Base-by-base conservation (phyloP, 2,113 vertebrate genomes). In the Hippocampus abdominalis region DNA sequence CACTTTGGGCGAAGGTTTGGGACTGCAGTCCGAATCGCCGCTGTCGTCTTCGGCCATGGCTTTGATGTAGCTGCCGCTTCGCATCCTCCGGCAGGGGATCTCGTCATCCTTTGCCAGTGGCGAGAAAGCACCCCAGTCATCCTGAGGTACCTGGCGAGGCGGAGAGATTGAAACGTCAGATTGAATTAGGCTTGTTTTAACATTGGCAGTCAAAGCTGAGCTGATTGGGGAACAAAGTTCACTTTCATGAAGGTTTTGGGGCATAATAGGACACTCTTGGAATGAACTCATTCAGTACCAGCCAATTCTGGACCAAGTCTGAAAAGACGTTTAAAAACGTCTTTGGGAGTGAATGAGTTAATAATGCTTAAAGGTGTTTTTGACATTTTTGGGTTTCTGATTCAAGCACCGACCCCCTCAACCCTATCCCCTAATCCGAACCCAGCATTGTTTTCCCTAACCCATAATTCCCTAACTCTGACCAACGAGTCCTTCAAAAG, bases 21-120 rank as follows among this genome's bases (percentile, higher is more conserved):
- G 95, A 86, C 95, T 96, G 85, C 91, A 92, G 87, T 94, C 96
- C 0, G 95, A 97, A 81, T 98, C 96, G 29, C 95, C 96, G 0
- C 95, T 96, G 67, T 97, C 95, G 0, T 96, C 95, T 59, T 99
- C 96, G 3, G 95, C 96, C 96, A 98, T 98, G 81, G 96, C 96
- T 90, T 94, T 97, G 87, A 99, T 96, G 89, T 99, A 99, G 83
- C 96, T 98, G 85, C 97, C 96, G 2, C 96, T 98, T 74, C 96
- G 94, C 96, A 99, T 98, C 85, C 96, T 91, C 77, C 96, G 91
- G 81, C 96, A 98, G 0, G 97, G 96, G 87, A 98, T 98, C 81
- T 96, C 90, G 0, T 93, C 91, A 36, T 96, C 95, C 42, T 94
- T 94, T n/a, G 92, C 94, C 73, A 93, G 90, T 4, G 94, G 94